phyloP scores from a whole-genome alignment of 2,797 vertebrate species.

The Poeciliopsis gracilis region DNA sequence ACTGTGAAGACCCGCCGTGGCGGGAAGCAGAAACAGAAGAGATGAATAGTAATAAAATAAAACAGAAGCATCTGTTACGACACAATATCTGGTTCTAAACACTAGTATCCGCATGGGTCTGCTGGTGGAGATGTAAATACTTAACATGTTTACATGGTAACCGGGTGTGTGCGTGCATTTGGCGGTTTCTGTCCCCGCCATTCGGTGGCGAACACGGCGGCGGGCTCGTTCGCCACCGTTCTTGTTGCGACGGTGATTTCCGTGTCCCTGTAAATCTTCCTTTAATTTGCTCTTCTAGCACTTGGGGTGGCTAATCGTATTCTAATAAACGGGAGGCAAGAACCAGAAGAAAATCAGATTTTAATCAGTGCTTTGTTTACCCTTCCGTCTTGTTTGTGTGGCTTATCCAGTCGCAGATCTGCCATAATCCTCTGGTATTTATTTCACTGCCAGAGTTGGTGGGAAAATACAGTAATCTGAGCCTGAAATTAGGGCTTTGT shows the following conservation, averaged over 20 bases:
- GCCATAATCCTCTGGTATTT: constrained; percentile 34
- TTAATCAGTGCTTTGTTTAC: constrained; percentile 55
- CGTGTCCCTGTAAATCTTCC: constrained; percentile 47
- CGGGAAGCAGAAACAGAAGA: neutral
- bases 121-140: constrained; percentile 1
- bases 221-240: constrained; percentile 57
- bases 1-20: constrained; percentile 6
- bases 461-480: constrained; percentile 40
- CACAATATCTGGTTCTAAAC: neutral
- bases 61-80: neutral
- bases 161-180: neutral
- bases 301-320: constrained; percentile 17
- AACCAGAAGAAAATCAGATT: constrained; percentile 32
- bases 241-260: constrained; percentile 49
- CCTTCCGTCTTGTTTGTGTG: constrained; percentile 37
- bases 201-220: constrained; percentile 19
- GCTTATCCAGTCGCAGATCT: constrained; percentile 43
- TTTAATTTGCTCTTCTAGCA: constrained; percentile 42
- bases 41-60: neutral
- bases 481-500: constrained; percentile 29
- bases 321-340: constrained; percentile 25
- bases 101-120: neutral
- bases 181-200: neutral
- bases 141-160: constrained; percentile 1
- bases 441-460: constrained; percentile 24